Evolutionary conservation across 2,797 vertebrate genomes (phyloP), one percentile per base, ranked within the genome.

Genomic region (Harpagifer antarcticus): DNA sequence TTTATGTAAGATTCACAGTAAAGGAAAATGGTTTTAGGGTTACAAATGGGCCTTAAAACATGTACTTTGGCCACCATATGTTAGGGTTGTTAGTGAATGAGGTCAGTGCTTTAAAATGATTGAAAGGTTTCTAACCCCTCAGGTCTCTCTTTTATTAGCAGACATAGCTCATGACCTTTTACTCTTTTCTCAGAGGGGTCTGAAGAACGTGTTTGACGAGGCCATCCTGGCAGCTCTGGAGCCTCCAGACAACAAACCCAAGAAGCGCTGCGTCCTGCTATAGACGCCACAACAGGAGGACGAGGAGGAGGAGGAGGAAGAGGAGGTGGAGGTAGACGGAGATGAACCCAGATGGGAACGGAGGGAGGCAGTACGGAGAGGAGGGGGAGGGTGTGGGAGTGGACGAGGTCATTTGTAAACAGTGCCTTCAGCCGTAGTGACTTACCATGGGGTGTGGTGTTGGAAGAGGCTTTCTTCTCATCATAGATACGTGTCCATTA

Each of bases 151-250:
- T 37, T 2, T 37, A 9, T 3, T 16, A 56, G 31, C 9, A 37
- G 23, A 44, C 14, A 3, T 3, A 27, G 20, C 64, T 60, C 20
- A 61, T 33, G 14, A 9, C 11, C 37, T 16, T 73, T 10, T 31
- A 3, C 44, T 74, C 10, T 66, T 13, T 58, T n/a, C n/a, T 58
- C 76, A 95, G 94, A 79, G 92, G 54, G 94, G 94, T 50, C 83
- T 95, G 85, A 94, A 95, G 88, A 95, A 95, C 16, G 94, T 95
- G 60, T 95, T 95, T 17, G 94, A 95, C 2, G 94, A 95, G 84
- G 94, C 94, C 76, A 94, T 95, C 86, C 75, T 95, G 63, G 94
- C 94, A 0, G 94, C 94, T 16, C 86, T 95, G 88, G 94, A 94
- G 80, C 94, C 94, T 68, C 94, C 94, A 0, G 93, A 94, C 80